Evolutionary conservation across 2,113 vertebrate genomes (phyloP).

Genomic region (Ailurus styani): DNA sequence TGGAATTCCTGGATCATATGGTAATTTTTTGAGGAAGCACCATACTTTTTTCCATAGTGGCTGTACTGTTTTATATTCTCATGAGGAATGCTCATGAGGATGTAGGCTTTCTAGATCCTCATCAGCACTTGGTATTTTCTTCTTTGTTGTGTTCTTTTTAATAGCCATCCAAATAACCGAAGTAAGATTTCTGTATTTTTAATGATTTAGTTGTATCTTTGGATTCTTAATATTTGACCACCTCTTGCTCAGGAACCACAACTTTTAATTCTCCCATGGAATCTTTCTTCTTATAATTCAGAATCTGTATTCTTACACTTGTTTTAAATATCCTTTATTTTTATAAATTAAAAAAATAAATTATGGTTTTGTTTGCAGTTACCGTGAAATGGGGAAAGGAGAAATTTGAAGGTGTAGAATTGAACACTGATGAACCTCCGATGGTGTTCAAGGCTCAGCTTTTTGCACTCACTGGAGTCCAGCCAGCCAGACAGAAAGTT

Average conservation of each 20-base stretch:
- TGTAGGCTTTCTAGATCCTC: background rate
- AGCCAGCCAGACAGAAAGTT: conserved; percentile 97
- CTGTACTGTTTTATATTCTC: background rate
- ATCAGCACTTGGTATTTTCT: background rate
- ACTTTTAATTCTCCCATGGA: background rate
- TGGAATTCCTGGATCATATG: background rate
- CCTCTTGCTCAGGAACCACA: background rate
- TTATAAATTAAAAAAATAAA: conserved; percentile 29
- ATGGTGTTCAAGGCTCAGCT: conserved; percentile 99
- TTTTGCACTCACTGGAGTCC: conserved; percentile 96
- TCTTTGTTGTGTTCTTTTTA: background rate
- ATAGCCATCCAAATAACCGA: background rate
- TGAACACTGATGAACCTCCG: conserved; percentile 97
- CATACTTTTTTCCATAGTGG: background rate
- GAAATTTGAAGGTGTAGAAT: conserved; percentile 96
- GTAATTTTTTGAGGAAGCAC: background rate
- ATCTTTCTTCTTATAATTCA: background rate
- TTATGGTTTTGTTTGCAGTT: conserved; percentile 82
- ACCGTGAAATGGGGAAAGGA: conserved; percentile 99
- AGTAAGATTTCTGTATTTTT: background rate
- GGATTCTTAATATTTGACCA: background rate
- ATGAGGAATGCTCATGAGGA: background rate
- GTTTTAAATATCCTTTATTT: background rate
- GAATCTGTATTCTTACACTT: background rate
- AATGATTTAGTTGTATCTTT: background rate